Evolutionary conservation across 2,888 invertebrate genomes (phyloP), one percentile per base, ranked within the genome.

Genomic region (Tinea pellionella): DNA sequence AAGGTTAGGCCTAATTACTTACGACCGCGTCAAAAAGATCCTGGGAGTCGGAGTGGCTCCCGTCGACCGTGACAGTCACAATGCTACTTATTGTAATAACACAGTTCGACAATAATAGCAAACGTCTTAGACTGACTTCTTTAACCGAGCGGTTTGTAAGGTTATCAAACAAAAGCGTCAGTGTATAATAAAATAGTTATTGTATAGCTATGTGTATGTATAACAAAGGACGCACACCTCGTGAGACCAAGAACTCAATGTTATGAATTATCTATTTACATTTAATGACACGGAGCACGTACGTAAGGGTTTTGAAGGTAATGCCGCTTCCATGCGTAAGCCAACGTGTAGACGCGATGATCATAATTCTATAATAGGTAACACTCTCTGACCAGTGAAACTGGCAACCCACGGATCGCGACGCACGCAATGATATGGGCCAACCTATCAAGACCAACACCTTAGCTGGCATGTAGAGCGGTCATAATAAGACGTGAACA

Each of bases 41-140:
- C 47, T 47, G 47, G 47, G 47, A 47, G 12, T 24, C 9, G 47
- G 37, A 37, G 37, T 37, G 37, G 47, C 47, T 47, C 47, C 56
- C 59, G 11, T 73, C 71, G 67, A 74, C 69, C 85, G 75, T 81
- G 78, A 71, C 83, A 72, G 73, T 75, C 70, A 83, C 80, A 83
- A 81, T 80, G 74, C 77, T 73, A 72, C 74, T 78, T 77, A 78
- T 78, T 76, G 78, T 24, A 53, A 18, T 18, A 24, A 47, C 47
- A 13, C 13, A 6, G 24, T 24, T 6, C n/a, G 37, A 37, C 37
- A 37, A 47, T 15, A 16, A 16, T 47, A 47, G 47, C n/a, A 2
- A 37, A 37, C 37, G 15, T 47, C 47, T 15, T 41, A 41, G 2
- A 47, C 16, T 47, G 47, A 15, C 47, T 13, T 15, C 47, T 47